Conservation (phyloP, 2,888 invertebrate species). For the Aphrophora alni region DNA sequence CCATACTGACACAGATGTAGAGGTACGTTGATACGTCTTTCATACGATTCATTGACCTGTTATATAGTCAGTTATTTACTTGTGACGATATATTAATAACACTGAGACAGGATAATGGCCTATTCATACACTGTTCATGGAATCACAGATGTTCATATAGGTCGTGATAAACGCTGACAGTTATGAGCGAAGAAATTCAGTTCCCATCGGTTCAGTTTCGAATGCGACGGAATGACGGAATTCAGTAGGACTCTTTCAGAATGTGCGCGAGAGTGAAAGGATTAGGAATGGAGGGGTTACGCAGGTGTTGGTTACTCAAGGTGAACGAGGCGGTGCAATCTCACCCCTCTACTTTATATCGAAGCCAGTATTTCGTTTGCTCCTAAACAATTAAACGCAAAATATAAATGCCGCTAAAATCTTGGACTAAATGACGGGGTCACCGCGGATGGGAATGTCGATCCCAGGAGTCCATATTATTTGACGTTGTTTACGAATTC, state of each 20-base stretch:
- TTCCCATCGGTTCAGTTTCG: neutral
- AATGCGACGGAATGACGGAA: neutral
- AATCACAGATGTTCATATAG: neutral
- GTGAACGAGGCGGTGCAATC: neutral
- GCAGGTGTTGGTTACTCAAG: neutral
- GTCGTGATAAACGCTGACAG: neutral
- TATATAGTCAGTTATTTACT: no score
- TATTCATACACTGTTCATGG: neutral
- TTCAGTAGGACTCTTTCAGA: neutral
- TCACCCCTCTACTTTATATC: neutral
- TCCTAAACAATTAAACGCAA: neutral
- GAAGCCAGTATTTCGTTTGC: neutral
- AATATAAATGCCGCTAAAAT: neutral
- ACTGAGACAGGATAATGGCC: neutral
- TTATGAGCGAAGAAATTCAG: neutral
- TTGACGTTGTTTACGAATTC: neutral
- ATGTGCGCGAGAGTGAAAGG: conserved; percentile 1
- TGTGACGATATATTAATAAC: no score
- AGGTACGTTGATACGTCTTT: no score
- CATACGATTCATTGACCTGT: no score
- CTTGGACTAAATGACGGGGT: no score
- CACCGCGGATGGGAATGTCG: neutral
- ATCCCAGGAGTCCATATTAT: neutral
- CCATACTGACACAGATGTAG: neutral
- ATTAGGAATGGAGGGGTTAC: neutral